Base-by-base conservation (phyloP, 2,888 invertebrate genomes). In the Palloptera scutellata region DNA sequence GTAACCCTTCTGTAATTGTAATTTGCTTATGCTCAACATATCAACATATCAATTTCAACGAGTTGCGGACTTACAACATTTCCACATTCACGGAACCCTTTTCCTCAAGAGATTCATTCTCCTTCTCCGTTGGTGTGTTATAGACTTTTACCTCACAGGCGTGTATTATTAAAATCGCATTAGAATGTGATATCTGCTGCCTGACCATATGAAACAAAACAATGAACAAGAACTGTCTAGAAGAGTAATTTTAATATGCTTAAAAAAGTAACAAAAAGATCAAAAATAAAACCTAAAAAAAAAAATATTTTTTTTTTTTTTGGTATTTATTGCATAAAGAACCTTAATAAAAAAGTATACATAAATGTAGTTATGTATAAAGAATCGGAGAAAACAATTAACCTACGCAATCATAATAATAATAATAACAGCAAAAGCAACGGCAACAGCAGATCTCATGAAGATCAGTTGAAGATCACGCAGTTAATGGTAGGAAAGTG, bases 131-230 rank as follows among this genome's bases (percentile, higher is more conserved):
- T n/a, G n/a, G n/a, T n/a, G n/a, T 30, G 30, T 30, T 30, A 4
- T 30, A 30, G 30, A 30, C 19, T 67, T 65, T 54, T 68, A 68
- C 70, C 72, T 73, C 79, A 79, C 80, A 79, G 83, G 81, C 80
- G 82, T 78, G 83, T 79, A 81, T 84, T 84, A 84, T 84, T 84
- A 84, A 84, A 84, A 84, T 80, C 84, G 82, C 83, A 84, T 84
- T 84, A 84, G 83, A 82, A 79, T 80, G 76, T 59, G 76, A 65
- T 64, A 64, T 66, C 58, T 52, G 40, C 54, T 48, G 40, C 17
- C 20, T 61, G 30, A 30, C 30, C 30, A 30, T 4, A 30, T 4
- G 45, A 19, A 60, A 51, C n/a, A 64, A 30, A 63, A 10, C 19
- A 30, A 13, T n/a, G 55, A 55, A 57, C 19, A 48, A 12, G 6